Base-by-base conservation (phyloP, 2,113 vertebrate species). In the Syngnathus typhle region DNA sequence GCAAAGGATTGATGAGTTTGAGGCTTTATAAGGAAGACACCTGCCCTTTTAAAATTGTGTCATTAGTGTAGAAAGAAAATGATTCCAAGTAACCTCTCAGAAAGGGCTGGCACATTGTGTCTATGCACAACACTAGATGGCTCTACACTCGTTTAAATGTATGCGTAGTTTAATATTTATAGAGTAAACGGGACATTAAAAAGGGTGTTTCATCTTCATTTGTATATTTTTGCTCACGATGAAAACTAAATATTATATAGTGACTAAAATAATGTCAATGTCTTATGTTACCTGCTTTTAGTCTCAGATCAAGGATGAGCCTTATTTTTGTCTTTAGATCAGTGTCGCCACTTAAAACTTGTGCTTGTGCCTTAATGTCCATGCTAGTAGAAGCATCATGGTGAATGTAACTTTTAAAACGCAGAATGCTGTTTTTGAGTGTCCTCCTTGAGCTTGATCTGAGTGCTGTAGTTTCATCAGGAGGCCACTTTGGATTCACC, bases 1-100 rank as follows among this genome's bases (percentile, higher is more conserved):
- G 92, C 96, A 98, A 92, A 93, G 95, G 74, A 98, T 98, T 3
- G 95, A 98, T 5, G 96, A 99, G 89, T 98, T 98, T 36, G 95
- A 98, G 81, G 93, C 95, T n/a, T 92, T 98, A 92, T 98, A 95
- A 90, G 79, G 58, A 15, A 62, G 69, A 18, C 6, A 44, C 49
- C 64, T 32, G 60, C 1, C 6, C 13, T 58, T 58, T 32, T 7
- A 7, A 58, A 58, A 16, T 58, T 12, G 3, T 13, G 7, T 58
- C 36, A 32, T 58, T 36, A 2, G 7, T 21, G 5, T 21, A 10
- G 60, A 62, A 43, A 12, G 38, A 43, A 62, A 63, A 63, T 27
- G 27, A 36, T 27, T 58, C 27, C 60, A 44, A 44, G 80, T 52
- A 82, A 83, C 83, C 82, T 82, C 82, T 89, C 87, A 83, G 88